phyloP scores from a whole-genome alignment of 2,888 invertebrate genomes.

The Daptonema setosum region DNA sequence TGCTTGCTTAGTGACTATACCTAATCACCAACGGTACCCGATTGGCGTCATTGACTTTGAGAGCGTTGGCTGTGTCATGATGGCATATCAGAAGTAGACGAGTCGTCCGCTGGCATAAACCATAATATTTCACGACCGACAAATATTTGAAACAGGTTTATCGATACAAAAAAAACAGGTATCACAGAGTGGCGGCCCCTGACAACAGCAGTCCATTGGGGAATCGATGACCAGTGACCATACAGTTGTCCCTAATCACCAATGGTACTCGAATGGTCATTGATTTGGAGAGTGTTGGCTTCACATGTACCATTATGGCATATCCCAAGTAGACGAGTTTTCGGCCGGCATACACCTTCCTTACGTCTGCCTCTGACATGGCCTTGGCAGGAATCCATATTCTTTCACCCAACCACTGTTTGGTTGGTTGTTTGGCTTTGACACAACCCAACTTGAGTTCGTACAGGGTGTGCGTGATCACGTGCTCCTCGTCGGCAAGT shows the following conservation, averaged over 20 bases:
- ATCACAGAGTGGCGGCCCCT: neutral
- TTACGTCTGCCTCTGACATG: neutral
- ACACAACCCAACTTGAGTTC: neutral
- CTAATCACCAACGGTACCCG: too few species aligned
- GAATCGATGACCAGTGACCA: neutral
- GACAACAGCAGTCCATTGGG: neutral
- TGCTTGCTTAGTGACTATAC: too few species aligned
- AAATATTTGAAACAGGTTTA: too few species aligned
- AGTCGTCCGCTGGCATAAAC: too few species aligned
- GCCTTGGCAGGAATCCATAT: conserved; percentile 7
- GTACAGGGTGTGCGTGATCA: neutral
- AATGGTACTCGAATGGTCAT: conserved; percentile 1
- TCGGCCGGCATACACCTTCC: neutral
- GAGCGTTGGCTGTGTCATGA: too few species aligned
- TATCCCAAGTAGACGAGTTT: neutral
- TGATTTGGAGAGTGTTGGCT: neutral
- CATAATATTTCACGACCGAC: too few species aligned
- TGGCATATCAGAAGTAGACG: too few species aligned
- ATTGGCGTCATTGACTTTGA: too few species aligned
- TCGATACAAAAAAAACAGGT: neutral
- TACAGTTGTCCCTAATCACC: neutral
- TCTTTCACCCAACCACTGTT: conserved; percentile 3
- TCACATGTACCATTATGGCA: neutral
- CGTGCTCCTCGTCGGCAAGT: neutral
- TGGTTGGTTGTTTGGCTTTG: conserved; percentile 2